These are phyloP conservation scores for Pammene fasciana DNA, from an alignment of 2,888 invertebrate genomes.

Conservation along the genomic window DNA sequence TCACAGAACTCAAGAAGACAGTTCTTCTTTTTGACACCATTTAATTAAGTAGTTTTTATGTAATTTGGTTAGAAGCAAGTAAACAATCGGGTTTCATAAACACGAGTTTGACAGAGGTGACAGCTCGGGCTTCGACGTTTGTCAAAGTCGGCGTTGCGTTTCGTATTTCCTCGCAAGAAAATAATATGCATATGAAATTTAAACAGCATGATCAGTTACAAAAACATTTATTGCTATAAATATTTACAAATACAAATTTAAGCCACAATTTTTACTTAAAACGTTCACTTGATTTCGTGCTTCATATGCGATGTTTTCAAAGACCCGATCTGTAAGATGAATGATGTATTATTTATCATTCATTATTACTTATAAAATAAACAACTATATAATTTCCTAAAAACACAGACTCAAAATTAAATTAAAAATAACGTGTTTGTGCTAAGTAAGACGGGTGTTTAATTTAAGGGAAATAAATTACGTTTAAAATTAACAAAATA, in stretches of 20 bases:
- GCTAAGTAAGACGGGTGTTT: too few species aligned
- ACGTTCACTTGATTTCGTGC: not conserved
- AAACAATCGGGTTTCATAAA: conserved; percentile 16
- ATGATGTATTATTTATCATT: too few species aligned
- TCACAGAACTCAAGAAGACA: not conserved
- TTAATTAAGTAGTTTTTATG: not conserved
- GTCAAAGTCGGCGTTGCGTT: conserved; percentile 20
- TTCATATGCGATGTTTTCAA: not conserved
- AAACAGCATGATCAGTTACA: not conserved
- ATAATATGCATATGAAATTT: not conserved
- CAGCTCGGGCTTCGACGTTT: not conserved
- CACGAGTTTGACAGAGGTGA: conserved; percentile 21
- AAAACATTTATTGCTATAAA: not conserved
- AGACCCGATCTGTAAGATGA: not conserved
- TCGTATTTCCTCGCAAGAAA: conserved; percentile 10
- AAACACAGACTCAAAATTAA: too few species aligned
- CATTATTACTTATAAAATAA: too few species aligned
- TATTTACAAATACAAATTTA: not conserved
- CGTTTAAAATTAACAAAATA: too few species aligned
- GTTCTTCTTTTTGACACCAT: not conserved
- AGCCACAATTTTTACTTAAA: not conserved
- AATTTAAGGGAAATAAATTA: too few species aligned
- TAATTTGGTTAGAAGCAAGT: not conserved
- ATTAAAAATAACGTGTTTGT: too few species aligned
- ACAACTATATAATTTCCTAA: too few species aligned